phyloP scores from a whole-genome alignment of 1,140 invertebrate species.

The Glomeris maerens region DNA sequence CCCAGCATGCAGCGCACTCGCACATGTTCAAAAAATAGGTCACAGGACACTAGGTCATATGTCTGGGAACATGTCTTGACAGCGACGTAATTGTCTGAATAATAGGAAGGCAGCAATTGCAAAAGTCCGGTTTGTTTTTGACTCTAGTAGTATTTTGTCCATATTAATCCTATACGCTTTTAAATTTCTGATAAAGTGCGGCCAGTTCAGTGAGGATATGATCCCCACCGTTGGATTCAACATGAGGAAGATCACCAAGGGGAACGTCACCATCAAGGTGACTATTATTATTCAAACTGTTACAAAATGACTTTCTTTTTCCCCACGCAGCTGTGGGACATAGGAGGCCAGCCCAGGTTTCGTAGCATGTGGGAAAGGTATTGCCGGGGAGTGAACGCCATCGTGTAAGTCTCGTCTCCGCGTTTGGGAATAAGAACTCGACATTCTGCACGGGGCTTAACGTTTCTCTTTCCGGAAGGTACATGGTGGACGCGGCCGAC shows the following conservation, averaged over 20 bases:
- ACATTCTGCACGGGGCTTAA: too few relatives aligned
- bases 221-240: conserved; percentile 99
- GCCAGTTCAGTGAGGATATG: conserved; percentile 99
- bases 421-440: not conserved
- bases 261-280: conserved; percentile 96
- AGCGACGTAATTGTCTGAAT: too few relatives aligned
- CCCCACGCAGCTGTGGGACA: conserved; percentile 76
- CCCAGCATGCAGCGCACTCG: conserved; percentile 3
- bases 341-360: conserved; percentile 97
- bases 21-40: too few relatives aligned
- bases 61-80: too few relatives aligned
- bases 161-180: conserved; percentile 6
- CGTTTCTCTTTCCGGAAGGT: conserved; percentile 42
- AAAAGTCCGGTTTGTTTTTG: not conserved
- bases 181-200: conserved; percentile 44
- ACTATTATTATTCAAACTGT: conserved; percentile 7
- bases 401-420: conserved; percentile 95
- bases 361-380: conserved; percentile 99
- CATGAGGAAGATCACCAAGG: conserved; percentile 99
- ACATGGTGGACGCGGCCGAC: conserved; percentile 99
- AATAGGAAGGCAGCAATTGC: not conserved
- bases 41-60: too few relatives aligned
- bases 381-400: conserved; percentile 97
- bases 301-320: not conserved
- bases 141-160: not conserved